Percentiles rank a stretch among this genome's conserved stretches.
phyloP scores from a whole-genome alignment of 2,888 invertebrate species.

The Eupelmus urozonus region DNA sequence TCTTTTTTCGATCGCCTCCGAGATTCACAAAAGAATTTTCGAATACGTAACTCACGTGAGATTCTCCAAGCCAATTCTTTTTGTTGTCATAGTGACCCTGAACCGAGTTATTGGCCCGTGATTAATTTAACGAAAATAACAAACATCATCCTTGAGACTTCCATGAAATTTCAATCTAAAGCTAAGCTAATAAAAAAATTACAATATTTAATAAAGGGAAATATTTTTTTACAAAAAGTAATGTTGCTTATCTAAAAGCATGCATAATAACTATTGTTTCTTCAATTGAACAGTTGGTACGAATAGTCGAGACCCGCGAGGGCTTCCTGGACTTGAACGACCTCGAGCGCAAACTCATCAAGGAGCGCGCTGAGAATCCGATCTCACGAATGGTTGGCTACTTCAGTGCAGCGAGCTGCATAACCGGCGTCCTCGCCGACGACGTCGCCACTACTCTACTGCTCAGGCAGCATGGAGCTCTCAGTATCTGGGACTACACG shows the following conservation, averaged over 20 bases:
- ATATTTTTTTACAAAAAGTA: too few species aligned
- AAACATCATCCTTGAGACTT: too few species aligned
- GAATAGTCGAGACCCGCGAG: constrained; percentile 87
- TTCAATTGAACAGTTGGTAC: constrained; percentile 81
- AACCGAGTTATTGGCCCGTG: too few species aligned
- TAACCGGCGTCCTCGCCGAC: constrained; percentile 92
- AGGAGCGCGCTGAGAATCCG: constrained; percentile 80
- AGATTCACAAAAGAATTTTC: not conserved
- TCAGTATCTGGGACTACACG: constrained; percentile 94
- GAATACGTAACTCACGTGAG: too few species aligned
- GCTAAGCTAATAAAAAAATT: too few species aligned
- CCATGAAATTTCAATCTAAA: too few species aligned
- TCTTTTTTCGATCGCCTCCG: not conserved
- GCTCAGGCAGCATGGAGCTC: constrained; percentile 89
- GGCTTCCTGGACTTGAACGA: constrained; percentile 89
- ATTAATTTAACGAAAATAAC: too few species aligned
- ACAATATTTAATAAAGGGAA: too few species aligned
- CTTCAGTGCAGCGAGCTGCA: constrained; percentile 91
- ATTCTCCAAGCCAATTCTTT: too few species aligned
- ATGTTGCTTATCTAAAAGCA: too few species aligned
- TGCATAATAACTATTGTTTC: not conserved
- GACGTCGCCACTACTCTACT: constrained; percentile 89
- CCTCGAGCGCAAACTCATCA: constrained; percentile 84
- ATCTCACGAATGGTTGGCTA: constrained; percentile 86
- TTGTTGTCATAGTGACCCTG: too few species aligned